Percentiles rank a stretch among this genome's conserved stretches.
Conservation (phyloP, 92 coral and sea anemone species). For the Zoanthus gigantus region DNA sequence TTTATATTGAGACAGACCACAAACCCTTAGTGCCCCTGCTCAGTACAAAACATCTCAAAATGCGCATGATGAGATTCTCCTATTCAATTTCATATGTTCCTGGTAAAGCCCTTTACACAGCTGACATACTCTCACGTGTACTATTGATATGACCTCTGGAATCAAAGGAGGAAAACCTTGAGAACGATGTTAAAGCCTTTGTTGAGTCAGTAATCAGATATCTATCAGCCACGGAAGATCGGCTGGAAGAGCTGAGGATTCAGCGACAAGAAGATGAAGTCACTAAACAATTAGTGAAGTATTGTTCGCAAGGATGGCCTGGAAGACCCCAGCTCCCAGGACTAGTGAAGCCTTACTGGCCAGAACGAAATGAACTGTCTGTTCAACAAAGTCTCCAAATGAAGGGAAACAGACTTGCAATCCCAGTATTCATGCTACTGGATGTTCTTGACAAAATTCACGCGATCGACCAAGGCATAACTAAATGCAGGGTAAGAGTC, state of each 20-base stretch:
- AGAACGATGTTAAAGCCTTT: conserved; percentile 8
- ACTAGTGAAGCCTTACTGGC: conserved; percentile 52
- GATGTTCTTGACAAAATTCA: conserved; percentile 61
- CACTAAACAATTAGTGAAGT: conserved; percentile 14
- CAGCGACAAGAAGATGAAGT: conserved; percentile 62
- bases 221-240: conserved; percentile 56
- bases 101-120: conserved; percentile 59
- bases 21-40: too few species aligned
- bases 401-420: conserved; percentile 54
- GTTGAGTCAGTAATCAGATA: conserved; percentile 33
- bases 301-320: conserved; percentile 66
- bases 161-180: conserved; percentile 17
- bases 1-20: neutral
- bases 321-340: conserved; percentile 34
- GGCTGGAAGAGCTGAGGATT: neutral
- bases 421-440: conserved; percentile 51
- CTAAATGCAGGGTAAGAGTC: conserved; percentile 62
- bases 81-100: conserved; percentile 60
- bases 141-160: conserved; percentile 27
- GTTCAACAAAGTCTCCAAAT: conserved; percentile 44
- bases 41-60: too few species aligned
- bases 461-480: conserved; percentile 64
- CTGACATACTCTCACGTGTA: conserved; percentile 64
- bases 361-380: conserved; percentile 52
- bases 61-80: neutral